Percentiles rank a stretch among this genome's conserved stretches.
phyloP scores from a whole-genome alignment of 2,113 vertebrate species.

The Scomber japonicus region DNA sequence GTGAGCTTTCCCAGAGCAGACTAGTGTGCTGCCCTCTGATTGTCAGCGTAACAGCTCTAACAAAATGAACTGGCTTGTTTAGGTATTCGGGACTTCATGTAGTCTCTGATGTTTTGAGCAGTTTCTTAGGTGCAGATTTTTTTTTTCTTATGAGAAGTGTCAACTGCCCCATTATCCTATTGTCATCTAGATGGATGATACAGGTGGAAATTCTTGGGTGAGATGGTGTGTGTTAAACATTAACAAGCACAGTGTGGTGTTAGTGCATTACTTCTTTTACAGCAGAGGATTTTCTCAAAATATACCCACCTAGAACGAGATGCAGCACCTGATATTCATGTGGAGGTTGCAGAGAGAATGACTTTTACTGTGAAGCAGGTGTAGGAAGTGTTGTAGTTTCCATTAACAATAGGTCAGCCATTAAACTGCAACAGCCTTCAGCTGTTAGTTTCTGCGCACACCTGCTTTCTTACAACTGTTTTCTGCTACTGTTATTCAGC shows the following conservation, averaged over 20 bases:
- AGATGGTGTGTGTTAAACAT: background rate
- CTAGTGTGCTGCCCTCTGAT: background rate
- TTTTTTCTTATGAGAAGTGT: background rate
- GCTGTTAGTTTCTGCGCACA: constrained; percentile 8
- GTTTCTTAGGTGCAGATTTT: background rate
- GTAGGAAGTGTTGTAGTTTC: constrained; percentile 33
- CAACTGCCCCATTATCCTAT: constrained; percentile 10
- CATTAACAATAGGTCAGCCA: constrained; percentile 5
- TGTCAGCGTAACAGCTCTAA: background rate
- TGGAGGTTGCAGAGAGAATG: background rate
- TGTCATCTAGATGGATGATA: background rate
- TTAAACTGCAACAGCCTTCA: constrained; percentile 13
- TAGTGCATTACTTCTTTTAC: background rate
- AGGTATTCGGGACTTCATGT: background rate
- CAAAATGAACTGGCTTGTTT: constrained; percentile 20
- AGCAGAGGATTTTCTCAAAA: background rate
- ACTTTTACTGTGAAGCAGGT: constrained; percentile 26
- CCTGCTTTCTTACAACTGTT: background rate
- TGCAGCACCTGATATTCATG: constrained; percentile 13
- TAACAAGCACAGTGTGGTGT: background rate
- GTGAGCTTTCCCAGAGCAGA: constrained; percentile 1
- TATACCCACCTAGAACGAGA: background rate
- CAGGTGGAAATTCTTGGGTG: background rate
- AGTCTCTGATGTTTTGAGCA: background rate
- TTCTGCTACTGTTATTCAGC: background rate